phyloP scores from a whole-genome alignment of 1,140 invertebrate species.

The Euwallacea similis region DNA sequence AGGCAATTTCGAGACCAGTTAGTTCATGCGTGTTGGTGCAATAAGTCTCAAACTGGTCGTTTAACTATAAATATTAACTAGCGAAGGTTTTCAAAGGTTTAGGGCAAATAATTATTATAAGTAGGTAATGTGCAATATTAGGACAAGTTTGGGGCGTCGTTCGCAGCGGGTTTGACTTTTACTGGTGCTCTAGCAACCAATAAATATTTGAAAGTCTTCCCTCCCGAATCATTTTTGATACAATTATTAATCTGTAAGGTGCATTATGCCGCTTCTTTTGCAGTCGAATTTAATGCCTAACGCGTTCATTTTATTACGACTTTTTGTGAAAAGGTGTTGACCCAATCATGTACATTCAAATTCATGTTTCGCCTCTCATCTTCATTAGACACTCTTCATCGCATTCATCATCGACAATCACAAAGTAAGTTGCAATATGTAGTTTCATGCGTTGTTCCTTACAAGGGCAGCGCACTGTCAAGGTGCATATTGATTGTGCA shows the following conservation, averaged over 20 bases:
- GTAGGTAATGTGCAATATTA: slow-evolving; percentile 33
- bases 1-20: slow-evolving; percentile 21
- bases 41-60: neutral
- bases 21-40: neutral
- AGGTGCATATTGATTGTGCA: too few species aligned
- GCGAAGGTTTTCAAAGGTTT: neutral
- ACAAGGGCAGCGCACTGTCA: too few species aligned
- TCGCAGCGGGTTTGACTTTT: slow-evolving; percentile 50
- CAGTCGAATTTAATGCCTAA: too few species aligned
- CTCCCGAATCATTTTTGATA: slow-evolving; percentile 48
- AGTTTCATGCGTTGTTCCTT: too few species aligned
- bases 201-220: slow-evolving; percentile 51
- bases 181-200: slow-evolving; percentile 49
- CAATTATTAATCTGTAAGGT: slow-evolving; percentile 17
- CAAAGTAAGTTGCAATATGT: too few species aligned
- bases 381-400: neutral
- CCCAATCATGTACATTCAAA: too few species aligned
- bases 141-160: slow-evolving; percentile 40
- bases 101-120: neutral
- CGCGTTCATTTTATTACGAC: too few species aligned
- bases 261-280: too few species aligned
- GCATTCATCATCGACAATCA: slow-evolving; percentile 3
- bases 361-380: too few species aligned
- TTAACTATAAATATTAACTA: too few species aligned
- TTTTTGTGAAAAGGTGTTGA: too few species aligned